A percentile compares a stretch with the other conserved stretches of the same genome.
These are phyloP conservation scores for Mythimna impura DNA, from an alignment of 2,888 invertebrate genomes.

Conservation along the genomic window DNA sequence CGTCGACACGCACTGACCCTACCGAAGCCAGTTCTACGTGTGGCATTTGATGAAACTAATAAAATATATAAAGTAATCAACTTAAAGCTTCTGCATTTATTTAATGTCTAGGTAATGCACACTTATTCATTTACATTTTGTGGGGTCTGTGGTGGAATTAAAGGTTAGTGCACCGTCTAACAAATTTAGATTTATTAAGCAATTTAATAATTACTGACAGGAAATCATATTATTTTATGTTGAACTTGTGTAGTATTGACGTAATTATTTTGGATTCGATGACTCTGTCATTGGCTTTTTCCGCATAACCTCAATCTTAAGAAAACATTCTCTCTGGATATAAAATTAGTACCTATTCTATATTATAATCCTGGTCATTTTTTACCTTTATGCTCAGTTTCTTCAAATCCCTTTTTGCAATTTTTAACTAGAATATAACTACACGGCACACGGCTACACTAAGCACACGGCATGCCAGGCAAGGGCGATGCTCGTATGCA, in stretches of 20 bases:
- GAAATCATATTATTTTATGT: not conserved
- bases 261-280: too few relatives aligned
- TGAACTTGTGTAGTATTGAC: too few relatives aligned
- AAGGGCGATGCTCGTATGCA: too few relatives aligned
- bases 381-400: not conserved
- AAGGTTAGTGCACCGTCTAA: conserved; percentile 33
- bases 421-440: too few relatives aligned
- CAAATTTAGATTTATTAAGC: not conserved
- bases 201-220: not conserved
- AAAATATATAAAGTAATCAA: conserved; percentile 68
- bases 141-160: conserved; percentile 27
- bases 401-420: not conserved
- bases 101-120: conserved; percentile 35
- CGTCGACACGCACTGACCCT: conserved; percentile 75
- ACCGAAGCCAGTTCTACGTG: conserved; percentile 79
- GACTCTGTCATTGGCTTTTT: not conserved
- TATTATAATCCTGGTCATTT: not conserved
- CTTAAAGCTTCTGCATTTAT: conserved; percentile 59
- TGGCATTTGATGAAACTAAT: conserved; percentile 82
- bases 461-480: too few relatives aligned
- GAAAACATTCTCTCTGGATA: too few relatives aligned
- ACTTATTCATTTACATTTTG: conserved; percentile 37
- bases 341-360: not conserved
- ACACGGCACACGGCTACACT: too few relatives aligned
- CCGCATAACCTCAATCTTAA: not conserved